Base-by-base conservation (phyloP, 2,888 invertebrate species). In the Aromia moschata region DNA sequence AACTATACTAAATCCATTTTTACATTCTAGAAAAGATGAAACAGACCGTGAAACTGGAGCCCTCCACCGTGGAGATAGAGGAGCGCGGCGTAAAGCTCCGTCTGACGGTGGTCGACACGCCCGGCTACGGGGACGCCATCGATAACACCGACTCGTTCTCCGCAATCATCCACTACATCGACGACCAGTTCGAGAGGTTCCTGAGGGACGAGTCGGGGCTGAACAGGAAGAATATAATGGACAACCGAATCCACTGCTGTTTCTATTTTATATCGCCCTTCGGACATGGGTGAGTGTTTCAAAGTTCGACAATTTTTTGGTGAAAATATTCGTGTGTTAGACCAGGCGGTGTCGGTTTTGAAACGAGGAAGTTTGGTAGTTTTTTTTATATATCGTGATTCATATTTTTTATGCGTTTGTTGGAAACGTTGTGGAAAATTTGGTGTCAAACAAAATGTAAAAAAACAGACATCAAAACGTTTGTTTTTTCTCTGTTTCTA, bases 221-320 rank as follows among this genome's bases (percentile, higher is more conserved):
- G 40, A 98, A 98, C 82, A 87, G 98, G 43, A 89, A 96, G 66
- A 96, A 98, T 80, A 98, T 98, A 71, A 91, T 96, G 56, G 98
- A 98, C 81, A 97, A 96, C 82, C 88, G 98, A 76, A 95, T 98
- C 71, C 98, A 98, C 79, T 98, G 98, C 82, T 98, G 93, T 82
- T 95, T 98, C 79, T 98, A 97, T 81, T 98, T 97, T 81, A 94
- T 98, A 78, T 96, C 96, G 55, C 97, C 97, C 0, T 95, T 94
- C 81, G 97, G 97, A 43, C 96, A 97, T 83, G 96, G 96, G 93
- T 95, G 25, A 25, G 25, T 25, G 25, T 25, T 25, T 25, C 3
- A 25, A 25, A 25, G 25, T 25, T 25, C 3, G n/a, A n/a, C n/a
- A n/a, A n/a, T n/a, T n/a, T n/a, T 25, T 25, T 25, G 7, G 25